These are phyloP conservation scores for Alsophila aescularia DNA, from an alignment of 2,888 invertebrate species.

Conservation along the genomic window DNA sequence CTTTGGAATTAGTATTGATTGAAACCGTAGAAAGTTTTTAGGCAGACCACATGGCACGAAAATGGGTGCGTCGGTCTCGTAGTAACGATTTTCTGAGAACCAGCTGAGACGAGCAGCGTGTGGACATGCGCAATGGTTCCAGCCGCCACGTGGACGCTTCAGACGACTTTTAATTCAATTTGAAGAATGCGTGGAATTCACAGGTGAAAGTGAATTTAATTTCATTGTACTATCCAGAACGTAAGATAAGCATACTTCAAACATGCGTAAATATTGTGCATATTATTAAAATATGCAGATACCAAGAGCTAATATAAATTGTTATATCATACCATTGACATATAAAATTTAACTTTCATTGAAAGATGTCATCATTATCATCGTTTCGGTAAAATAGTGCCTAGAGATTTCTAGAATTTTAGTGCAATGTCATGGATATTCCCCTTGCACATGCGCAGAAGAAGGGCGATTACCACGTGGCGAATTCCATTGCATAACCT, in stretches of 20 bases:
- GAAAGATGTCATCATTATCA: not conserved
- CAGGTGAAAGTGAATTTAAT: constrained; percentile 38
- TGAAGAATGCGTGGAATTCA: constrained; percentile 33
- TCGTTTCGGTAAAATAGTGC: constrained; percentile 14
- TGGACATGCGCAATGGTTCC: constrained; percentile 68
- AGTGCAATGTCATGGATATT: constrained; percentile 57
- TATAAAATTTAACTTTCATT: not conserved
- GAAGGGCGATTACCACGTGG: constrained; percentile 67
- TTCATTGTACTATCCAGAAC: constrained; percentile 5
- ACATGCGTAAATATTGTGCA: not conserved
- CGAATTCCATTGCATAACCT: constrained; percentile 78
- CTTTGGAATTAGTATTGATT: constrained; percentile 11
- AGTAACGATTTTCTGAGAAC: constrained; percentile 79
- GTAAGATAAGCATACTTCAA: not conserved
- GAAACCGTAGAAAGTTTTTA: constrained; percentile 31
- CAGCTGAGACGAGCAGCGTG: constrained; percentile 69
- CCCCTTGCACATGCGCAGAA: constrained; percentile 67
- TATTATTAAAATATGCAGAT: too few relatives aligned
- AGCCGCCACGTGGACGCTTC: constrained; percentile 66
- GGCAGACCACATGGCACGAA: constrained; percentile 56
- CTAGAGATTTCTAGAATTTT: constrained; percentile 19
- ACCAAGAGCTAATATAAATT: too few relatives aligned
- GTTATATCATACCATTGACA: too few relatives aligned
- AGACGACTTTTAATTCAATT: constrained; percentile 50
- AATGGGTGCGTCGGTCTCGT: constrained; percentile 52